Evolutionary conservation across 2,888 invertebrate genomes (phyloP), one percentile per base, ranked within the genome.

Genomic region (Netelia fuscicornis): DNA sequence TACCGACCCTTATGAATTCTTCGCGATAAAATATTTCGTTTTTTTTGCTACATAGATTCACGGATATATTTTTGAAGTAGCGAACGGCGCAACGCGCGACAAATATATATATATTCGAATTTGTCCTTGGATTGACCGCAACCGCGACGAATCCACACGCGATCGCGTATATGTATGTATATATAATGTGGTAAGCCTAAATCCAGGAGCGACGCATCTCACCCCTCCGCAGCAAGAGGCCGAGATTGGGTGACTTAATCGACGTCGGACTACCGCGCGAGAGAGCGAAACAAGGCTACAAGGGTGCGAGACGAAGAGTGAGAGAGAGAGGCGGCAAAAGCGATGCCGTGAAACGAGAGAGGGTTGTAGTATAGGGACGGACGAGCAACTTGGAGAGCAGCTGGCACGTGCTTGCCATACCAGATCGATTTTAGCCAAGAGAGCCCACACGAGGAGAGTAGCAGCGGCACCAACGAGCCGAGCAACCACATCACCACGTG

Each of bases 161-260:
- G 48, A 78, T 65, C 17, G n/a, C 1, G 56, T 37, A 72, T 67
- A 37, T 68, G 52, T 68, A 70, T 70, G 52, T 68, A 70, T 70
- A 70, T 75, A 81, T 72, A 58, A 70, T 65, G 54, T 23, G 74
- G 58, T 60, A 17, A 81, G 71, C 72, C 77, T 52, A 84, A 84
- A 74, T 82, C 82, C 72, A 68, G 56, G 62, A 20, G 54, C 67
- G 60, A 62, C 54, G 56, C 30, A 44, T 67, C 67, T 67, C 60
- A 25, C 76, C 56, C 75, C 54, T 54, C 37, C 37, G 48, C 52
- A 13, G 23, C 48, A 52, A 67, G 42, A 23, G 54, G 68, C 58
- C 54, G 76, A 76, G 75, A 81, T 81, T 81, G 81, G 81, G 76
- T 81, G 81, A 81, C 81, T 81, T 76, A 76, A 81, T 81, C 84